Evolutionary conservation across 2,113 vertebrate genomes (phyloP).

Genomic region (Dipodomys ordii): DNA sequence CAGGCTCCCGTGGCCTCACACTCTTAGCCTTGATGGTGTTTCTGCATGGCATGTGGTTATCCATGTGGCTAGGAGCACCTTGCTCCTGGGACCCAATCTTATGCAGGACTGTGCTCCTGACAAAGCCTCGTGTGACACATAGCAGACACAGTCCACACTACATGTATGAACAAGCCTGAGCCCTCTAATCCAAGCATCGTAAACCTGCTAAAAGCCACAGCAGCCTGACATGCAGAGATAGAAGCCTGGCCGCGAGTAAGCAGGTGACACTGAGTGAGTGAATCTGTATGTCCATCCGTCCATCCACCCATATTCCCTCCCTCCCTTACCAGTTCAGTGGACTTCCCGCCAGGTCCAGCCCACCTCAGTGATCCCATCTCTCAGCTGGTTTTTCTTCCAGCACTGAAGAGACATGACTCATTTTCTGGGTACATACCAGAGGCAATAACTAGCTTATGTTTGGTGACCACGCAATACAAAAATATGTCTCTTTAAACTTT

Average conservation of each 20-base stretch:
- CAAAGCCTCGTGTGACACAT: neutral
- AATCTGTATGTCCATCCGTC: no score
- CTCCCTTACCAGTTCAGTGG: no score
- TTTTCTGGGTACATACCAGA: conserved; percentile 23
- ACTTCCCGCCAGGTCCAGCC: neutral
- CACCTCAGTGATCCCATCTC: neutral
- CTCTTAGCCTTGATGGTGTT: neutral
- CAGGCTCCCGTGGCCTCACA: neutral
- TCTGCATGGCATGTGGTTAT: neutral
- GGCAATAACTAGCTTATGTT: neutral
- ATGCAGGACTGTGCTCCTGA: neutral
- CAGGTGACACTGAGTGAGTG: neutral
- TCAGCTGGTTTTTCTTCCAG: neutral
- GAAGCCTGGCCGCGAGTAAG: neutral
- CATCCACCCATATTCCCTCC: no score
- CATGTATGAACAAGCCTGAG: neutral
- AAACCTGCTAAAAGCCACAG: neutral
- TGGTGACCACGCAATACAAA: neutral
- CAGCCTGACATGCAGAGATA: neutral
- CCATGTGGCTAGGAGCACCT: neutral
- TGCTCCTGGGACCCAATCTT: neutral
- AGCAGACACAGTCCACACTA: neutral
- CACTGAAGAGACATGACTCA: fast-evolving
- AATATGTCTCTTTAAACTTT: neutral
- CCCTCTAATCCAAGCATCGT: neutral